These are phyloP conservation scores for Steinernema feltiae DNA, from an alignment of 1,140 invertebrate genomes.

Conservation along the genomic window DNA sequence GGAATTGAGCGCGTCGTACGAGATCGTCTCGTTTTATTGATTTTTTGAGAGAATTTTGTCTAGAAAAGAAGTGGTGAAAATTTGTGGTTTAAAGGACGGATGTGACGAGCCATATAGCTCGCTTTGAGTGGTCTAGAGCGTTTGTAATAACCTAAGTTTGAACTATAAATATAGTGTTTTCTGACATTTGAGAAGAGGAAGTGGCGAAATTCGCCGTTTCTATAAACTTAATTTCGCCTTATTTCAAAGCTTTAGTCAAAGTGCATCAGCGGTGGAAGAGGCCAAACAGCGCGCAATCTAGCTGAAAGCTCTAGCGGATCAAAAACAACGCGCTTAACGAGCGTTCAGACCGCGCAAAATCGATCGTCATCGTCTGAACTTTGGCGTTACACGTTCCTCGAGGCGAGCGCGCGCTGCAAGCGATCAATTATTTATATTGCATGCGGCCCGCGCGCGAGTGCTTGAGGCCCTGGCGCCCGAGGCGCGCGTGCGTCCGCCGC, in stretches of 20 bases:
- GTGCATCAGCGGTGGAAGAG: neutral
- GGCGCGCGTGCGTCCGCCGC: neutral
- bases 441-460: neutral
- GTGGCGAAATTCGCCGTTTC: no score
- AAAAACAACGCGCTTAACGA: neutral
- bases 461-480: slow-evolving; percentile 10
- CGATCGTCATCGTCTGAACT: neutral
- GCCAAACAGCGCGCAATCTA: neutral
- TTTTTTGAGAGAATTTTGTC: neutral
- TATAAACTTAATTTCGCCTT: no score
- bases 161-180: no score
- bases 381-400: neutral
- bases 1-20: neutral
- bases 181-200: no score
- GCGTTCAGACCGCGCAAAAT: neutral
- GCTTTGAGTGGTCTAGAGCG: no score
- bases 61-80: neutral
- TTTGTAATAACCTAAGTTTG: no score
- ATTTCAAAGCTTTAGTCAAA: neutral
- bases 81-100: no score
- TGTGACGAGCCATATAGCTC: no score
- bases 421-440: slow-evolving; percentile 13
- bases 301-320: neutral
- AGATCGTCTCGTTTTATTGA: neutral
- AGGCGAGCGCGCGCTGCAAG: neutral